Conservation (phyloP, 1,140 invertebrate genomes). For the Drosophila novamexicana region DNA sequence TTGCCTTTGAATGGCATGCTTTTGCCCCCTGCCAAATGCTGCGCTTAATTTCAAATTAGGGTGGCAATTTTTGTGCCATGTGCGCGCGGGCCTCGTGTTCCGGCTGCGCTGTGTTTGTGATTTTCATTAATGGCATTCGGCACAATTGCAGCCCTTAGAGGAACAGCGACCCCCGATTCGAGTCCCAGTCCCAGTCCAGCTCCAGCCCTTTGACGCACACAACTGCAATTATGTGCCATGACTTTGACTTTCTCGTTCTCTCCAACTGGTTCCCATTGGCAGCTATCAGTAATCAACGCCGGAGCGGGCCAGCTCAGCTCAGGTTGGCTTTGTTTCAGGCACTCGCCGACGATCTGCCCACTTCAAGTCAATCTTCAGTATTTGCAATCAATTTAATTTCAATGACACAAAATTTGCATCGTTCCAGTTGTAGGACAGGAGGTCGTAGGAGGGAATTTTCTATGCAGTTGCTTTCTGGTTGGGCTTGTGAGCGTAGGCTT, state of each 20-base stretch:
- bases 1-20: conserved; percentile 22
- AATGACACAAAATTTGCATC: conserved; percentile 75
- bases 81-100: conserved; percentile 27
- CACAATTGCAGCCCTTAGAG: conserved; percentile 53
- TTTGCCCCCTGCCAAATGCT: conserved; percentile 28
- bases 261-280: conserved; percentile 1
- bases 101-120: conserved; percentile 57
- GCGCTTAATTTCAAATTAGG: conserved; percentile 75
- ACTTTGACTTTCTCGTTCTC: conserved; percentile 52
- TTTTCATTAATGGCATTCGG: conserved; percentile 80
- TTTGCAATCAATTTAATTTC: conserved; percentile 83
- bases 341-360: conserved; percentile 38
- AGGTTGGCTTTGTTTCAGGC: conserved; percentile 34
- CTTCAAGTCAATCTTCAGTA: conserved; percentile 81
- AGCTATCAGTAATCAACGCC: conserved; percentile 52
- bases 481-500: conserved; percentile 27
- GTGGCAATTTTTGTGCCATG: conserved; percentile 67
- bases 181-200: too few relatives aligned
- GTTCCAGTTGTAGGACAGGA: background rate
- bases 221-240: conserved; percentile 71
- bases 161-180: background rate
- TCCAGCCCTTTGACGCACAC: conserved; percentile 53
- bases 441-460: conserved; percentile 11
- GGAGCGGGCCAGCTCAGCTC: background rate
- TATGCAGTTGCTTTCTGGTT: conserved; percentile 30